Evolutionary conservation across 2,797 vertebrate species (phyloP).

Genomic region (Phataginus tricuspis): DNA sequence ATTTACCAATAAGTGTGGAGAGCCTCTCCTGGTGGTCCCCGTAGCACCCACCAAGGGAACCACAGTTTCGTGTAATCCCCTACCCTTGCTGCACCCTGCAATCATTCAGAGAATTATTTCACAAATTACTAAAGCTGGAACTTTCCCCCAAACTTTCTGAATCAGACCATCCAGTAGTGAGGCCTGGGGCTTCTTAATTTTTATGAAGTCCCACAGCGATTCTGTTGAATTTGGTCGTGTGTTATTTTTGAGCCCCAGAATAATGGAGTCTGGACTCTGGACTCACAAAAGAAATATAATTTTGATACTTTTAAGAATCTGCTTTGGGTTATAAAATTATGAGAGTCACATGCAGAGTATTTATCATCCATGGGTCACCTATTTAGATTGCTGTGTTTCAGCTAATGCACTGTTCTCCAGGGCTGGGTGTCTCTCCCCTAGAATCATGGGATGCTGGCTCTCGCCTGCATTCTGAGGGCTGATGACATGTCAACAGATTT

Average conservation of each 20-base stretch:
- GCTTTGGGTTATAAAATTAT: conserved; percentile 76
- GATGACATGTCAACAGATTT: conserved; percentile 78
- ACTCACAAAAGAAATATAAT: conserved; percentile 74
- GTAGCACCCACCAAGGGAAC: neutral
- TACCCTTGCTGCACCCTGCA: neutral
- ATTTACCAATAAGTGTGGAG: neutral
- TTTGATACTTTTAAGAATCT: conserved; percentile 61
- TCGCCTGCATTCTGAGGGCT: conserved; percentile 65
- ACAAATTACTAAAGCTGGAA: neutral
- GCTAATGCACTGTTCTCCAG: conserved; percentile 66
- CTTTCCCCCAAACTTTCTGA: neutral
- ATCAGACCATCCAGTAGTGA: neutral
- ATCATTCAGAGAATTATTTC: neutral
- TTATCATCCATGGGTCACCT: conserved; percentile 12
- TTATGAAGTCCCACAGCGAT: neutral
- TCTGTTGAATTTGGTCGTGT: neutral
- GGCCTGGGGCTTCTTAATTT: neutral
- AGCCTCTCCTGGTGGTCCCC: neutral
- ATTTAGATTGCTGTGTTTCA: conserved; percentile 70
- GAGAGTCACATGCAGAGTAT: conserved; percentile 70
- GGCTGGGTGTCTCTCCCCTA: conserved; percentile 69
- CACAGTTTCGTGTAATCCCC: neutral
- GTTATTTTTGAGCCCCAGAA: conserved; percentile 20
- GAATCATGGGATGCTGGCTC: conserved; percentile 48
- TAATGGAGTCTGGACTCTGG: neutral